Evolutionary conservation across 2,888 invertebrate species (phyloP), one percentile per base, ranked within the genome.

Genomic region (Zygothrica quintamaculata): DNA sequence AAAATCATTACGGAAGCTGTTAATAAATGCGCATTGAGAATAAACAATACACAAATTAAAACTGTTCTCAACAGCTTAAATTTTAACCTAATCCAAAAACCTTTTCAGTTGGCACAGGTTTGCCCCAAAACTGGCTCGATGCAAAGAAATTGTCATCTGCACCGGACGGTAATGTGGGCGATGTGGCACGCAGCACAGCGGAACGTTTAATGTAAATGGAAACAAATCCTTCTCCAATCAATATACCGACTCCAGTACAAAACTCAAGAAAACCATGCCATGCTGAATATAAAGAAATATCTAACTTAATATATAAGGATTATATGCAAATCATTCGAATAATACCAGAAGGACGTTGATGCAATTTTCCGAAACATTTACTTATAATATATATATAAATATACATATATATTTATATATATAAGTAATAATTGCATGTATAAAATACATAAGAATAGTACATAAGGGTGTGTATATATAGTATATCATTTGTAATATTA

Each of bases 391-490:
- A 50, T 29, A 37, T 18, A 64, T 55, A n/a, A n/a, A 65, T 50
- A 50, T 29, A 37, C 12, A 64, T 55, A 62, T 70, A 65, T 50
- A 50, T 29, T 39, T 18, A 64, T 55, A n/a, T n/a, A n/a, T n/a
- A n/a, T n/a, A n/a, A n/a, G n/a, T n/a, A 70, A 56, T 85, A 86
- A 80, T 80, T 77, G 82, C 59, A 67, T 82, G 81, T 82, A 84
- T 80, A 82, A 84, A 82, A 82, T 86, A 84, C 84, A 82, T 84
- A 84, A 84, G 86, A 86, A 86, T 84, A 84, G 77, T 82, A 84
- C 84, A 84, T 82, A 72, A 84, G 74, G 59, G 55, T 74, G 74
- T 68, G 26, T 26, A 8, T 26, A 70, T 80, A 67, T 70, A 47
- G 29, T 65, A 37, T 62, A 62, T 65, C 47, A 59, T 69, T 62